phyloP scores from a whole-genome alignment of 2,888 invertebrate species.

The Erebia palarica region DNA sequence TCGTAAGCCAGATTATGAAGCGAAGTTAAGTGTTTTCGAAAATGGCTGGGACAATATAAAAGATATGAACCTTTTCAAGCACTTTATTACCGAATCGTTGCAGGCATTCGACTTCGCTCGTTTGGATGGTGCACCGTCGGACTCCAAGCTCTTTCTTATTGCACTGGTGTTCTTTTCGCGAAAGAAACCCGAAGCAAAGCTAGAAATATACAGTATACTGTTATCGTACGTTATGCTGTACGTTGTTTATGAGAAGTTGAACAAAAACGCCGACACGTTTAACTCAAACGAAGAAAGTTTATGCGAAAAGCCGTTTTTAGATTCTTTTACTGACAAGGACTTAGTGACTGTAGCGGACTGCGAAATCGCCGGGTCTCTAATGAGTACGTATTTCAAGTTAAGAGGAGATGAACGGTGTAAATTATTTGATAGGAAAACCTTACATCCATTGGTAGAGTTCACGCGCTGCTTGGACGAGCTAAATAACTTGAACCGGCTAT shows the following conservation, averaged over 20 bases:
- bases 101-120: slow-evolving; percentile 36
- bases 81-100: slow-evolving; percentile 41
- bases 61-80: slow-evolving; percentile 41
- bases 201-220: slow-evolving; percentile 47
- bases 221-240: slow-evolving; percentile 49
- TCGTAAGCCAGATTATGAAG: slow-evolving; percentile 46
- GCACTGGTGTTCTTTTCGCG: slow-evolving; percentile 49
- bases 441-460: slow-evolving; percentile 47
- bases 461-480: slow-evolving; percentile 50
- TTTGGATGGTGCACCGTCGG: slow-evolving; percentile 43
- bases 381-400: slow-evolving; percentile 41
- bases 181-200: slow-evolving; percentile 41
- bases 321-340: slow-evolving; percentile 25
- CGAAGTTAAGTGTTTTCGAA: slow-evolving; percentile 47
- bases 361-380: slow-evolving; percentile 32
- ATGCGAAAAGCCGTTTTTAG: slow-evolving; percentile 16
- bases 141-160: slow-evolving; percentile 48
- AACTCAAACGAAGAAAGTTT: background rate
- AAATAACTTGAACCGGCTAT: slow-evolving; percentile 53
- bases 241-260: slow-evolving; percentile 37
- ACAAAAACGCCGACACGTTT: background rate
- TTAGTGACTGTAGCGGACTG: slow-evolving; percentile 39
- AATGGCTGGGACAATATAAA: slow-evolving; percentile 51
- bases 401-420: slow-evolving; percentile 21
- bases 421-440: slow-evolving; percentile 37